Conservation (phyloP, 2,797 vertebrate genomes). For the Spizella passerina region DNA sequence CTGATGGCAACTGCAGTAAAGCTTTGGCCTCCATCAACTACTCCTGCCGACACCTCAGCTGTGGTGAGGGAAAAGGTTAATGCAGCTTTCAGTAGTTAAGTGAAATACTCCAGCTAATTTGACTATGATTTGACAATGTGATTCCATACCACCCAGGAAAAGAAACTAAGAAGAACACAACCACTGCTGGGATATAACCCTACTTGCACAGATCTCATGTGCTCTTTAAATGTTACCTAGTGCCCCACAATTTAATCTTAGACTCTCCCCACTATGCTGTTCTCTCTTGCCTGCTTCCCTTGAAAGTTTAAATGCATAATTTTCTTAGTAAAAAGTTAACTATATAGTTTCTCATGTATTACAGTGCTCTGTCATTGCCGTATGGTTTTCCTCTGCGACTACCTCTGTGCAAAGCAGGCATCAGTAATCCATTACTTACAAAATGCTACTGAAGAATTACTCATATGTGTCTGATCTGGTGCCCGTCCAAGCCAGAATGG, state of each 20-base stretch:
- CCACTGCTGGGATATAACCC: not conserved
- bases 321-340: not conserved
- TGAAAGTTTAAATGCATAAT: not conserved
- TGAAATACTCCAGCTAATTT: not conserved
- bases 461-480: accelerated
- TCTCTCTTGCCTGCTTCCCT: not conserved
- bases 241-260: not conserved
- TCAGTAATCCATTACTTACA: not conserved
- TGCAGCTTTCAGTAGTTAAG: not conserved
- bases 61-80: not conserved
- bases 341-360: not conserved
- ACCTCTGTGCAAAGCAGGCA: not conserved
- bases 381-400: not conserved
- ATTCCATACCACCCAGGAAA: not conserved
- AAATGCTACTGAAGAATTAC: not conserved
- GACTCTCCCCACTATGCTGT: not conserved
- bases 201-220: not conserved
- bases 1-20: not conserved
- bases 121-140: not conserved
- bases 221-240: not conserved
- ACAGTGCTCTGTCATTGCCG: not conserved
- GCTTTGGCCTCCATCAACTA: not conserved
- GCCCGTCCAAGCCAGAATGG: not conserved
- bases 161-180: not conserved
- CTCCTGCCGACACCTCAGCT: accelerated